A percentile compares a stretch with the other conserved stretches of the same genome.
These are phyloP conservation scores for Chauna torquata DNA, from an alignment of 2,113 vertebrate species.

Conservation along the genomic window DNA sequence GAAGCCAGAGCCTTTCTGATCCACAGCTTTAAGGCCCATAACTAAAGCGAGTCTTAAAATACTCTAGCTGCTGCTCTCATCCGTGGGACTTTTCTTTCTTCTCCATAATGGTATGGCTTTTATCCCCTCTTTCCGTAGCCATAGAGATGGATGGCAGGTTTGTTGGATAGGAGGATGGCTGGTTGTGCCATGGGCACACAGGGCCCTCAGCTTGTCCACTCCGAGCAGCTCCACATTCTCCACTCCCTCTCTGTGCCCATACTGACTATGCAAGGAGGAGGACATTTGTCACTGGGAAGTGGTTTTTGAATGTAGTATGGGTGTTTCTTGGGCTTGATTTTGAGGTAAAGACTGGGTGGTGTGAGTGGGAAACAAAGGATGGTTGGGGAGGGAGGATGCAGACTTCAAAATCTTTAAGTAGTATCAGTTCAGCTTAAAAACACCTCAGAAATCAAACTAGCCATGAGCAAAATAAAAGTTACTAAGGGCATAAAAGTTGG, in stretches of 20 bases:
- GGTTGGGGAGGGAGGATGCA: neutral
- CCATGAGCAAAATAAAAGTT: neutral
- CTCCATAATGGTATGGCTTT: neutral
- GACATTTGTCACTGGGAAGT: neutral
- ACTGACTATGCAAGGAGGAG: neutral
- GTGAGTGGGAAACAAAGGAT: neutral
- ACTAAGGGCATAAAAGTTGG: neutral
- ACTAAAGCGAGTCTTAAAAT: neutral
- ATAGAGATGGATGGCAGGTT: neutral
- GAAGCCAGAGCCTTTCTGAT: neutral
- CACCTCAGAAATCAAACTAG: neutral
- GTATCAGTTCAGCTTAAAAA: neutral
- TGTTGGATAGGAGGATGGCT: neutral
- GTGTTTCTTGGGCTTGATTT: neutral
- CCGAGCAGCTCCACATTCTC: neutral
- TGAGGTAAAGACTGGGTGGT: neutral
- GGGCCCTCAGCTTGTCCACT: rapidly evolving
- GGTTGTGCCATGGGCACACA: rapidly evolving
- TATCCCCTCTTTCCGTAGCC: neutral
- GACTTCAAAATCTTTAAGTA: neutral
- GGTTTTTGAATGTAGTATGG: neutral
- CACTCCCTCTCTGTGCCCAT: neutral
- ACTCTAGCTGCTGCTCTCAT: neutral
- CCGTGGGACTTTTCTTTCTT: neutral
- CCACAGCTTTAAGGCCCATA: too few relatives aligned